phyloP scores from a whole-genome alignment of 2,113 vertebrate genomes.

The Toxotes jaculatrix region DNA sequence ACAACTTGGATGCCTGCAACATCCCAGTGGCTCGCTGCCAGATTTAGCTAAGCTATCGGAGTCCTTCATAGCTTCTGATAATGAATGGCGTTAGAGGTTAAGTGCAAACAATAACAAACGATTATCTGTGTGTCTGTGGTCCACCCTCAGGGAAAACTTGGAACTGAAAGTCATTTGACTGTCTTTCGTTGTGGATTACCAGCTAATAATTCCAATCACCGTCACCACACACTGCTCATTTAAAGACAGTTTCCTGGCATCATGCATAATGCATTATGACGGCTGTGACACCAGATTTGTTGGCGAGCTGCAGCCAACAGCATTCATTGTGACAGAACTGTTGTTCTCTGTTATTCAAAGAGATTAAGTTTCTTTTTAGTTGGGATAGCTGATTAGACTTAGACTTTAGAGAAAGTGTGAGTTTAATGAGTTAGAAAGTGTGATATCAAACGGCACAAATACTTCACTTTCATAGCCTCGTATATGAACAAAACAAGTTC shows the following conservation, averaged over 20 bases:
- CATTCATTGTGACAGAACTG: not conserved
- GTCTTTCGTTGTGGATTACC: constrained; percentile 40
- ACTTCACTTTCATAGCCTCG: constrained; percentile 14
- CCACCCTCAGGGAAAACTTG: constrained; percentile 23
- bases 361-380: not conserved
- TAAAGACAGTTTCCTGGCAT: constrained; percentile 21
- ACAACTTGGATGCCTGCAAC: constrained; percentile 32
- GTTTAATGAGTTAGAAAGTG: no score
- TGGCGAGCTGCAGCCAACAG: constrained; percentile 5
- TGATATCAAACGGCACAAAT: constrained; percentile 19
- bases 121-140: constrained; percentile 44
- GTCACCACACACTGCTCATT: constrained; percentile 7
- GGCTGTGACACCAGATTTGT: constrained; percentile 8
- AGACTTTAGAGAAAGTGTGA: no score
- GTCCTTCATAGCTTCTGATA: constrained; percentile 55
- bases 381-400: not conserved
- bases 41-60: constrained; percentile 40
- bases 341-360: not conserved
- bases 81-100: constrained; percentile 61
- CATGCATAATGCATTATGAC: constrained; percentile 13
- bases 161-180: constrained; percentile 25
- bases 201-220: constrained; percentile 43
- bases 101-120: constrained; percentile 53
- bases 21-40: constrained; percentile 31
- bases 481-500: constrained; percentile 47